These are phyloP conservation scores for Caenorhabditis remanei DNA, from an alignment of 1,140 invertebrate genomes.

Conservation along the genomic window DNA sequence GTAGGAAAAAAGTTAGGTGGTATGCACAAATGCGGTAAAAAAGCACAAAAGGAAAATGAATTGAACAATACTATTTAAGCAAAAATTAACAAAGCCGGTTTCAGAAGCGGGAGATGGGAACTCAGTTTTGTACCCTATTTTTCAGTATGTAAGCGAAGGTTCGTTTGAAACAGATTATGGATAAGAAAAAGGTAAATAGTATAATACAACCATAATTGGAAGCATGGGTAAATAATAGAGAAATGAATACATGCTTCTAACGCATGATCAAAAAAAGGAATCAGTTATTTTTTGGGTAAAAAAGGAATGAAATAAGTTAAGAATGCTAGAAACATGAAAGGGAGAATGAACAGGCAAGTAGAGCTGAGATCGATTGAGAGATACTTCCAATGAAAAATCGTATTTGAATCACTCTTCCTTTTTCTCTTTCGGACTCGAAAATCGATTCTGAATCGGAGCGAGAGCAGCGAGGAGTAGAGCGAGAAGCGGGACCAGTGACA, in stretches of 20 bases:
- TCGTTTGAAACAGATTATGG: constrained; percentile 2
- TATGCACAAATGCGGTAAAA: constrained; percentile 24
- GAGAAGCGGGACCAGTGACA: constrained; percentile 56
- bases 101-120: neutral
- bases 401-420: constrained; percentile 3
- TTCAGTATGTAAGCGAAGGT: neutral
- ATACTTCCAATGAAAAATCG: neutral
- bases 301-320: neutral
- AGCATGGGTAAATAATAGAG: neutral
- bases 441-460: constrained; percentile 20
- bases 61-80: neutral
- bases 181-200: neutral
- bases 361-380: neutral
- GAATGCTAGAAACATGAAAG: neutral
- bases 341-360: neutral
- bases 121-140: neutral
- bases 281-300: neutral
- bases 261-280: neutral
- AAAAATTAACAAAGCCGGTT: neutral
- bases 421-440: neutral
- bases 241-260: neutral
- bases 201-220: neutral
- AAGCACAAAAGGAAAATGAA: neutral
- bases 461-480: constrained; percentile 7
- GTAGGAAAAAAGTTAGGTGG: neutral